A percentile compares a stretch with the other conserved stretches of the same genome.
Evolutionary conservation across 2,797 vertebrate species (phyloP).

Genomic region (Eulemur coronatus): DNA sequence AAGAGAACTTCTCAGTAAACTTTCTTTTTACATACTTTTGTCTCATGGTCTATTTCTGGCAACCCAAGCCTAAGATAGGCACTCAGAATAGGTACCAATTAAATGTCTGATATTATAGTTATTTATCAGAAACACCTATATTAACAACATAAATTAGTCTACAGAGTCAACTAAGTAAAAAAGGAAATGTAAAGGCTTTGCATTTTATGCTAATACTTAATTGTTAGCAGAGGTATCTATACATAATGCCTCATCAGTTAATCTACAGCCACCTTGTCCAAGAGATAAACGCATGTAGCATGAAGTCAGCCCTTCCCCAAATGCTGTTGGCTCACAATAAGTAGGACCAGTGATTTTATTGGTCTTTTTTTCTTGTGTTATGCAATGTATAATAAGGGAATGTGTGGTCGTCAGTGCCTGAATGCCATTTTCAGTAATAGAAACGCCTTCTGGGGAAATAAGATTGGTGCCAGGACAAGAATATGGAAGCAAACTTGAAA

Average conservation of each 20-base stretch:
- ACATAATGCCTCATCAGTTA: neutral
- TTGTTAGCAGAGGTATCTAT: neutral
- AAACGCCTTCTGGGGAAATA: slow-evolving; percentile 77
- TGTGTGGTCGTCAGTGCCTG: slow-evolving; percentile 63
- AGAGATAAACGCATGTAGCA: neutral
- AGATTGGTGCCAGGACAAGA: slow-evolving; percentile 69
- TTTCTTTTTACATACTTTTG: neutral
- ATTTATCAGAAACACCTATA: neutral
- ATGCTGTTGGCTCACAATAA: neutral
- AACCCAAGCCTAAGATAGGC: neutral
- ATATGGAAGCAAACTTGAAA: slow-evolving; percentile 70
- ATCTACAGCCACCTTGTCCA: neutral
- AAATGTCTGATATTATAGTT: neutral
- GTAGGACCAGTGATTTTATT: slow-evolving; percentile 11
- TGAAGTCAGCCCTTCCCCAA: neutral
- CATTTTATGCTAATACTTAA: neutral
- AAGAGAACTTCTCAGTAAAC: neutral
- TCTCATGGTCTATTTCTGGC: neutral
- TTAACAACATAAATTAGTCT: neutral
- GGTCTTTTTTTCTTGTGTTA: slow-evolving; percentile 51
- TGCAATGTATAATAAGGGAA: slow-evolving; percentile 64
- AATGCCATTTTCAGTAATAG: slow-evolving; percentile 76
- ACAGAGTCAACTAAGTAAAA: neutral
- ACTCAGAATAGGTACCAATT: neutral
- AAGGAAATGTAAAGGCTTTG: neutral